Evolutionary conservation across 2,888 invertebrate species (phyloP).

Genomic region (Apamea sordens): DNA sequence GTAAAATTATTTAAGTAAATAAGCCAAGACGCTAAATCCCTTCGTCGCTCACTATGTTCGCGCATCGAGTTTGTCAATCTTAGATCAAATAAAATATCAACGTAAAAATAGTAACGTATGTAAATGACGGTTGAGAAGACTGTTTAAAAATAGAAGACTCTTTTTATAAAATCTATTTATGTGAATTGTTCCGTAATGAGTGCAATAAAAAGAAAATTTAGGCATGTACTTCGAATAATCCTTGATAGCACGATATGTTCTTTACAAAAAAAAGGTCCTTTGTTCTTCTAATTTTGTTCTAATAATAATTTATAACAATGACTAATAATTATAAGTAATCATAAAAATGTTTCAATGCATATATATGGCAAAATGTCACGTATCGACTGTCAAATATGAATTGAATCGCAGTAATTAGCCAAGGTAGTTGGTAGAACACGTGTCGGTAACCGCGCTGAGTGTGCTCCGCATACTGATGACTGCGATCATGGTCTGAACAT

Average conservation of each 20-base stretch:
- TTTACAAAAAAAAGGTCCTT: neutral
- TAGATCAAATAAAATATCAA: constrained; percentile 4
- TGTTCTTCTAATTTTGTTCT: neutral
- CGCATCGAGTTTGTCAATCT: neutral
- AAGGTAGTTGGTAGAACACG: constrained; percentile 83
- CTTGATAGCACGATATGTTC: neutral
- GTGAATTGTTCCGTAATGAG: neutral
- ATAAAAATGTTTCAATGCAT: constrained; percentile 28
- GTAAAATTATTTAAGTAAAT: constrained; percentile 5
- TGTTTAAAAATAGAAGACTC: constrained; percentile 29
- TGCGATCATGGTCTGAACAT: constrained; percentile 75
- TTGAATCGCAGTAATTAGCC: constrained; percentile 81
- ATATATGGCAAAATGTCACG: constrained; percentile 67
- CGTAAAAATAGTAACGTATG: neutral
- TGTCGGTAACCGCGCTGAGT: constrained; percentile 81
- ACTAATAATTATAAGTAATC: neutral
- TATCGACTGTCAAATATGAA: constrained; percentile 75
- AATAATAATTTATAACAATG: neutral
- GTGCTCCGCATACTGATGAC: constrained; percentile 84
- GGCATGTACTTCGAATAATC: neutral
- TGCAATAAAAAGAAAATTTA: neutral
- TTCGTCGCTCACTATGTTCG: neutral
- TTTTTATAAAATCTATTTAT: constrained; percentile 8
- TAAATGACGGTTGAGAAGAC: constrained; percentile 16
- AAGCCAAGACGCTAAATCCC: neutral